Evolutionary conservation across 2,113 vertebrate genomes (phyloP).

Genomic region (Ailurus styani): DNA sequence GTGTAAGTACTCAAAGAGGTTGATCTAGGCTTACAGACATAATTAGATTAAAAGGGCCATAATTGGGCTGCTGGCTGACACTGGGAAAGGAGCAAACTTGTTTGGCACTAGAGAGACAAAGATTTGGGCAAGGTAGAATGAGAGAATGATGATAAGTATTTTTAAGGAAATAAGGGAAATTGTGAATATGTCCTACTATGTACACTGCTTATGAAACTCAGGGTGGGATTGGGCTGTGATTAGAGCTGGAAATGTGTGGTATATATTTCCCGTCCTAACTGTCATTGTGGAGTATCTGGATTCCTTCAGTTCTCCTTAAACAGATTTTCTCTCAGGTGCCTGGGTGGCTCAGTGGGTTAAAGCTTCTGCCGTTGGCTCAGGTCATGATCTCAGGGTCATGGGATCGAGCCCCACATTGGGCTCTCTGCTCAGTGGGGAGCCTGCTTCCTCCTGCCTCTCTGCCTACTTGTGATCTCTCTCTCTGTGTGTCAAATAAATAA

Average conservation of each 20-base stretch:
- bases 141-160: not conserved
- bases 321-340: fast-evolving
- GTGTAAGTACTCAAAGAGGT: not conserved
- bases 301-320: not conserved
- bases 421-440: too few species aligned
- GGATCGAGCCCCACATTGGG: too few species aligned
- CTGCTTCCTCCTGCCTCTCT: too few species aligned
- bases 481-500: too few species aligned
- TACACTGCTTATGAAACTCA: not conserved
- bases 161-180: not conserved
- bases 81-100: not conserved
- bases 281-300: not conserved
- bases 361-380: too few species aligned
- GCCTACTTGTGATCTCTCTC: too few species aligned
- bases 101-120: not conserved
- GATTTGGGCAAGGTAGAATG: not conserved
- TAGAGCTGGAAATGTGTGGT: not conserved
- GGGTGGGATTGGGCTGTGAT: not conserved
- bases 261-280: not conserved
- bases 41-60: not conserved
- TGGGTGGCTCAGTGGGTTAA: too few species aligned
- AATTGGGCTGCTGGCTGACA: not conserved
- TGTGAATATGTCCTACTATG: not conserved
- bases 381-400: too few species aligned
- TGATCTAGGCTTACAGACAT: not conserved